phyloP scores from a whole-genome alignment of 2,888 invertebrate species.

The Lamellibrachia satsuma region DNA sequence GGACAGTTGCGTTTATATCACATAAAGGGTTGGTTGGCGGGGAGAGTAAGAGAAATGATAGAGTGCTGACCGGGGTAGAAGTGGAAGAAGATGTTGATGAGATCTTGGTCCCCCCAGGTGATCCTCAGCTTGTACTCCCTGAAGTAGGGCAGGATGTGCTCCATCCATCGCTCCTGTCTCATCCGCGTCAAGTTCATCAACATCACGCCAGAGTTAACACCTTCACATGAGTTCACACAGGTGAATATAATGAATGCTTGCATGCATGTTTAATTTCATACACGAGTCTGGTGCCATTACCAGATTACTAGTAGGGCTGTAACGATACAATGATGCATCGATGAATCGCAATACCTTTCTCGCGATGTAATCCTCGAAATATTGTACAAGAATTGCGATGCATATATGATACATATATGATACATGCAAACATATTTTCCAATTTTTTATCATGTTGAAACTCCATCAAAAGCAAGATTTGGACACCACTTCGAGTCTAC shows the following conservation, averaged over 20 bases:
- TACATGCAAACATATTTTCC: no score
- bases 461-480: no score
- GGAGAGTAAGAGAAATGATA: conserved; percentile 63
- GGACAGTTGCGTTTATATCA: no score
- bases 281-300: no score
- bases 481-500: no score
- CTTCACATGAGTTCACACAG: conserved; percentile 66
- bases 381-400: no score
- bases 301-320: no score
- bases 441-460: not conserved
- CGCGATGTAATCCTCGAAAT: no score
- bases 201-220: conserved; percentile 97
- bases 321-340: no score
- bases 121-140: conserved; percentile 80
- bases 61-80: conserved; percentile 75
- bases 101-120: conserved; percentile 98
- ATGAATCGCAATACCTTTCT: no score
- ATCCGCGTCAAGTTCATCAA: conserved; percentile 94
- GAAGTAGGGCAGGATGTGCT: conserved; percentile 84
- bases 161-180: conserved; percentile 85
- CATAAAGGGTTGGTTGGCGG: not conserved
- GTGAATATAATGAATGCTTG: not conserved
- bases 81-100: conserved; percentile 89
- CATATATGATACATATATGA: no score
- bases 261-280: not conserved